phyloP scores from a whole-genome alignment of 2,797 vertebrate genomes.

The Calcarius lapponicus region DNA sequence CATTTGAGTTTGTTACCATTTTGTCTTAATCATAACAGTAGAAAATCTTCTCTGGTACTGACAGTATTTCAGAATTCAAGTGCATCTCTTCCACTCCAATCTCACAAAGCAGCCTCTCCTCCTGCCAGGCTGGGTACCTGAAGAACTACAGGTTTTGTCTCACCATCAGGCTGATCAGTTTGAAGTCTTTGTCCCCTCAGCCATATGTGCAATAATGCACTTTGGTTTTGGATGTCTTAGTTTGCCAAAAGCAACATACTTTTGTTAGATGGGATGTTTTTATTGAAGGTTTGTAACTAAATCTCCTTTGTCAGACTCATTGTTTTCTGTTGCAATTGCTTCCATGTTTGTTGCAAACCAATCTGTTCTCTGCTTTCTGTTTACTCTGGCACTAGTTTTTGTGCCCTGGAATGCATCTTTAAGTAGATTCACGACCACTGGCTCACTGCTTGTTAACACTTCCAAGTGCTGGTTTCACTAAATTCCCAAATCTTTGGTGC shows the following conservation, averaged over 20 bases:
- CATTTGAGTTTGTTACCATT: neutral
- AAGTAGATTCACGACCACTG: neutral
- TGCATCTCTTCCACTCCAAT: neutral
- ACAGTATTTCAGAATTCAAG: neutral
- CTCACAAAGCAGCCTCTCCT: neutral
- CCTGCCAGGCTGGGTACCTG: neutral
- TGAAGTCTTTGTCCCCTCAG: neutral
- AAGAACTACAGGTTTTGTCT: neutral
- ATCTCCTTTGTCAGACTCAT: neutral
- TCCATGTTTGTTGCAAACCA: slow-evolving; percentile 38
- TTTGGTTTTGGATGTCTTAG: neutral
- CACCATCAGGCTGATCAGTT: neutral
- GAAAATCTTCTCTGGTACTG: neutral
- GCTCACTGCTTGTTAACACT: slow-evolving; percentile 25
- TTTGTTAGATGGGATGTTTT: neutral
- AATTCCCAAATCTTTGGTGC: neutral
- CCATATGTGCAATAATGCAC: neutral
- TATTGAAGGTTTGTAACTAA: neutral
- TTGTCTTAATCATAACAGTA: neutral
- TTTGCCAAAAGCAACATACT: neutral
- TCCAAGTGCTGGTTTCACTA: slow-evolving; percentile 17
- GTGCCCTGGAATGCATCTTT: slow-evolving; percentile 12
- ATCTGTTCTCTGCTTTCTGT: slow-evolving; percentile 28
- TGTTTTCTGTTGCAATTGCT: slow-evolving; percentile 42
- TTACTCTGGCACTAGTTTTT: slow-evolving; percentile 18